These are phyloP conservation scores for Thumatha senex DNA, from an alignment of 2,888 invertebrate genomes.

Conservation along the genomic window DNA sequence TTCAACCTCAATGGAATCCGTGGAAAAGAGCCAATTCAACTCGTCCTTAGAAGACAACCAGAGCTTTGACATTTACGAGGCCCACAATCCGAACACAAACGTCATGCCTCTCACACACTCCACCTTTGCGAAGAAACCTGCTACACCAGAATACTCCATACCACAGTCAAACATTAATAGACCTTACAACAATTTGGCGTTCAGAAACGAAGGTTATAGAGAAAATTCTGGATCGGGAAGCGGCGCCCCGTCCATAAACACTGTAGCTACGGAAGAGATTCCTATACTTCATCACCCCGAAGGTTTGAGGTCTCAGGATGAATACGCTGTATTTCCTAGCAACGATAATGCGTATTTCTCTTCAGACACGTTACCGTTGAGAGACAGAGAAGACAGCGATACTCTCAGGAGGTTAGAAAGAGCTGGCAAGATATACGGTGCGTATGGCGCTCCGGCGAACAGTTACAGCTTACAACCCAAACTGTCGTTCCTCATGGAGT, in stretches of 20 bases:
- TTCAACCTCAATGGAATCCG: slow-evolving; percentile 93
- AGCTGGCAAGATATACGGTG: slow-evolving; percentile 62
- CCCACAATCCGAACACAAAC: slow-evolving; percentile 86
- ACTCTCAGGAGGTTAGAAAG: slow-evolving; percentile 82
- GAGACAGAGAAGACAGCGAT: slow-evolving; percentile 76
- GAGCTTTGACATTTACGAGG: slow-evolving; percentile 93
- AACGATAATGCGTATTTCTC: slow-evolving; percentile 86
- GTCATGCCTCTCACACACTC: slow-evolving; percentile 70
- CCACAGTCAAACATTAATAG: slow-evolving; percentile 69
- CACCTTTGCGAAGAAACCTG: slow-evolving; percentile 73
- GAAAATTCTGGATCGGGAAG: slow-evolving; percentile 93
- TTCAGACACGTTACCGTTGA: slow-evolving; percentile 89
- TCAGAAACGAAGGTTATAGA: slow-evolving; percentile 93
- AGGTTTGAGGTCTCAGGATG: slow-evolving; percentile 65
- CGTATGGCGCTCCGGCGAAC: slow-evolving; percentile 58
- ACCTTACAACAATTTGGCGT: slow-evolving; percentile 83
- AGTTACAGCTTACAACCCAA: slow-evolving; percentile 72
- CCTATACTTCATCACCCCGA: slow-evolving; percentile 87
- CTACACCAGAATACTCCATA: slow-evolving; percentile 77
- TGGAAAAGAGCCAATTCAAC: slow-evolving; percentile 95
- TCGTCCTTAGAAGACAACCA: slow-evolving; percentile 92
- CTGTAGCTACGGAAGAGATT: slow-evolving; percentile 86
- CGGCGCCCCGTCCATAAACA: slow-evolving; percentile 85
- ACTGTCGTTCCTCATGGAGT: slow-evolving; percentile 85
- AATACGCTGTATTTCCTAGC: slow-evolving; percentile 76